Evolutionary conservation across 1,140 invertebrate genomes (phyloP).

Genomic region (Thaumatotibia leucotreta): DNA sequence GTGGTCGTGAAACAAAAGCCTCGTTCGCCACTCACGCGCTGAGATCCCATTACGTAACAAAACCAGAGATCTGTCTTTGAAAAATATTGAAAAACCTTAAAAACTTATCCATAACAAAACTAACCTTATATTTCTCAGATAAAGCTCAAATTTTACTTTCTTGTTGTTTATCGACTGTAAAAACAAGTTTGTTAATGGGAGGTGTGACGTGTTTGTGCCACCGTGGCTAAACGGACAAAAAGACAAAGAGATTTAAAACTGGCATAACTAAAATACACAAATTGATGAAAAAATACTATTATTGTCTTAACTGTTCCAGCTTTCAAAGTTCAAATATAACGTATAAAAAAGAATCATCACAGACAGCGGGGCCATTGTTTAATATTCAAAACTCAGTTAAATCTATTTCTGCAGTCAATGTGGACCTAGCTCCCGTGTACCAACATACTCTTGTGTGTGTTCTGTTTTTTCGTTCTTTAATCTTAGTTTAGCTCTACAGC

Average conservation of each 20-base stretch:
- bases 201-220: constrained; percentile 58
- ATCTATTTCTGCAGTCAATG: too few species aligned
- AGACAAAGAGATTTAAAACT: constrained; percentile 40
- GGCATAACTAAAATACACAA: constrained; percentile 33
- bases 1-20: constrained; percentile 35
- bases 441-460: too few species aligned
- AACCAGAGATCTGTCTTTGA: constrained; percentile 44
- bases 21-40: constrained; percentile 57
- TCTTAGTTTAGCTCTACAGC: too few species aligned
- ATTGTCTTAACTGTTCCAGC: constrained; percentile 4
- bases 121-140: not conserved
- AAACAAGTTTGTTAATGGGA: constrained; percentile 17
- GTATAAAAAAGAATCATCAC: too few species aligned
- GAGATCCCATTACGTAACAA: constrained; percentile 51
- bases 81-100: not conserved
- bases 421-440: too few species aligned
- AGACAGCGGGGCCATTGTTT: too few species aligned
- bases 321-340: not conserved
- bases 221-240: constrained; percentile 65
- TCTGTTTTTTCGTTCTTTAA: too few species aligned
- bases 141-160: not conserved
- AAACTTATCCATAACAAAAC: not conserved
- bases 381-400: too few species aligned
- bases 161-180: not conserved
- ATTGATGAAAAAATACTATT: constrained; percentile 14